These are phyloP conservation scores for Chymomyza amoena DNA, from an alignment of 2,888 invertebrate genomes.

Conservation along the genomic window DNA sequence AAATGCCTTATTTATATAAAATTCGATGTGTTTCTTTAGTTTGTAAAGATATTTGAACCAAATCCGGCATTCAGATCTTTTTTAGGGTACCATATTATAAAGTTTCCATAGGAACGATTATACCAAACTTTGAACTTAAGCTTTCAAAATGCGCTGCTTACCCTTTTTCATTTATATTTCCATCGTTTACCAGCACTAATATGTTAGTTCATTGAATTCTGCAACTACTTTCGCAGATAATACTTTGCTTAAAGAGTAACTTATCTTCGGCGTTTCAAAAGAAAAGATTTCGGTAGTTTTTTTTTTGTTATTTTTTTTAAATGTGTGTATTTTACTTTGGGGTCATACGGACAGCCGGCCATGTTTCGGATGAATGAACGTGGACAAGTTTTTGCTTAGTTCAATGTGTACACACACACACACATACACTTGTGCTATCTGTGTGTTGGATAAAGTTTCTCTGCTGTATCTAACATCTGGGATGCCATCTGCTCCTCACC, in stretches of 20 bases:
- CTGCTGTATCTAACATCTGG: constrained; percentile 37
- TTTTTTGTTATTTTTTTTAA: constrained; percentile 1
- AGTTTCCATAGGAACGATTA: too few relatives aligned
- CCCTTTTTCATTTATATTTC: too few relatives aligned
- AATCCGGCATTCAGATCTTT: too few relatives aligned
- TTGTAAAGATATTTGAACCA: too few relatives aligned
- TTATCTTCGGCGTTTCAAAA: background rate
- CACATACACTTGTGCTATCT: constrained; percentile 7
- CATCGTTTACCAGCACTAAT: too few relatives aligned
- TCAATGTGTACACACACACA: background rate
- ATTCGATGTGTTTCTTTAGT: too few relatives aligned
- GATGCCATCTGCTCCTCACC: constrained; percentile 1
- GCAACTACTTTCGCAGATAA: background rate
- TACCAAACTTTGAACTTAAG: too few relatives aligned
- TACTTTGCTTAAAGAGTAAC: background rate
- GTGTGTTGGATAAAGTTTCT: constrained; percentile 21
- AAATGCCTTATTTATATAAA: too few relatives aligned
- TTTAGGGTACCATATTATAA: too few relatives aligned
- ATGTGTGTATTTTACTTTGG: constrained; percentile 19
- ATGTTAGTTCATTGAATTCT: too few relatives aligned
- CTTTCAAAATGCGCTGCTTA: too few relatives aligned
- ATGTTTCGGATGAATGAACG: constrained; percentile 58
- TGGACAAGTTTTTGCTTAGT: constrained; percentile 58
- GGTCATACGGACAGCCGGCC: constrained; percentile 40
- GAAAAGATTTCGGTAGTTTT: constrained; percentile 34